These are phyloP conservation scores for Homarus gammarus DNA, from an alignment of 2,888 invertebrate genomes.

Conservation along the genomic window DNA sequence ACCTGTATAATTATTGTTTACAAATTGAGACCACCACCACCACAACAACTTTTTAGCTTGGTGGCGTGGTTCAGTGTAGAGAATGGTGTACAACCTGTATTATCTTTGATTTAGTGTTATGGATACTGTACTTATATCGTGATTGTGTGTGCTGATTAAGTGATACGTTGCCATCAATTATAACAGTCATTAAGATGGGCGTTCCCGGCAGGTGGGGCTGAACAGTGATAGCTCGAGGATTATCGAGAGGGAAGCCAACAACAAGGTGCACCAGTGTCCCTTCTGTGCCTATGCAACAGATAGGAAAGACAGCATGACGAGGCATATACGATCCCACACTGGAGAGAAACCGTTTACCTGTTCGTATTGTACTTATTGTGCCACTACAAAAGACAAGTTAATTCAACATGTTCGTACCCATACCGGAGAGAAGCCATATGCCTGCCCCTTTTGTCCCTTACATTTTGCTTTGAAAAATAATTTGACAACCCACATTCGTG, in stretches of 20 bases:
- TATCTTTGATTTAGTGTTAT: too few relatives aligned
- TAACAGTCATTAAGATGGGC: constrained; percentile 28
- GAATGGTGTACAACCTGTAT: too few relatives aligned
- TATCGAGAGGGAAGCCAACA: constrained; percentile 26
- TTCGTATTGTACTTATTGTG: constrained; percentile 45
- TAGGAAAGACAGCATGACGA: constrained; percentile 55
- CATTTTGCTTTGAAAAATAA: constrained; percentile 34
- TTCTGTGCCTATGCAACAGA: constrained; percentile 50
- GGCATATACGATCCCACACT: constrained; percentile 54
- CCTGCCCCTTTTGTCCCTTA: constrained; percentile 16
- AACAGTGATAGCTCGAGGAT: constrained; percentile 45
- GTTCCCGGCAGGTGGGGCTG: constrained; percentile 59
- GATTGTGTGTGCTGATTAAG: not conserved
- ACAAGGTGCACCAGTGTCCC: constrained; percentile 58
- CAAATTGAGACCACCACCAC: too few relatives aligned
- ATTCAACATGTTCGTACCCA: constrained; percentile 42
- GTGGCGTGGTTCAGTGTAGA: too few relatives aligned
- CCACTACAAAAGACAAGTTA: constrained; percentile 44
- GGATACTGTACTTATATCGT: too few relatives aligned
- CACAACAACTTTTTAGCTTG: too few relatives aligned
- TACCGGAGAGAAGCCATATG: constrained; percentile 53
- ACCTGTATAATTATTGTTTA: too few relatives aligned
- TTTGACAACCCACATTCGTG: constrained; percentile 31
- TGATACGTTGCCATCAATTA: constrained; percentile 1
- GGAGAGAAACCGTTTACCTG: constrained; percentile 62